These are phyloP conservation scores for Anarrhichthys ocellatus DNA, from an alignment of 2,113 vertebrate genomes.

Conservation along the genomic window DNA sequence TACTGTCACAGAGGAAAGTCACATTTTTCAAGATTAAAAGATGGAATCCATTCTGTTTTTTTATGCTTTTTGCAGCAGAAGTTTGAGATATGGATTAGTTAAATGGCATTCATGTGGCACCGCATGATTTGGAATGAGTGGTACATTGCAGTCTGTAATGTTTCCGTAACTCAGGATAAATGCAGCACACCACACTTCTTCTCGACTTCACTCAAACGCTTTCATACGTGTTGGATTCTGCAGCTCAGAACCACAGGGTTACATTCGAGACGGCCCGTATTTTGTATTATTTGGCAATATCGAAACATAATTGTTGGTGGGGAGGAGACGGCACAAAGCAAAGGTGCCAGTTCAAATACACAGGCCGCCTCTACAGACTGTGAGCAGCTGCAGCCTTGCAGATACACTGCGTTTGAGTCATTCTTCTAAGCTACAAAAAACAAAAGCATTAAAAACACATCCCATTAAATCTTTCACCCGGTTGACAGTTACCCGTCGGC, in stretches of 20 bases:
- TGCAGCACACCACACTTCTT: background rate
- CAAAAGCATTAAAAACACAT: conserved; percentile 13
- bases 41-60: background rate
- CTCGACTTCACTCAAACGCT: conserved; percentile 7
- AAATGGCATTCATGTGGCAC: background rate
- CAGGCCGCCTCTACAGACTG: background rate
- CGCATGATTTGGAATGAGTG: background rate
- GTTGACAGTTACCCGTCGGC: background rate
- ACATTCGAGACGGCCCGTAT: conserved; percentile 5
- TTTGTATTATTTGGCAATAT: conserved; percentile 36
- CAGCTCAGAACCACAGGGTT: background rate
- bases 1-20: background rate
- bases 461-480: background rate
- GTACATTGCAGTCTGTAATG: background rate
- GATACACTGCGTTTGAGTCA: background rate
- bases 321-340: background rate
- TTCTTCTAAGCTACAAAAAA: conserved; percentile 1
- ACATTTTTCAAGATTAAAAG: background rate
- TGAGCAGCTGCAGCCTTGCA: conserved; percentile 24
- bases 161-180: background rate
- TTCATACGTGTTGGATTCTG: conserved; percentile 35
- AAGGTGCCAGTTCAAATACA: conserved; percentile 51
- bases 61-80: background rate
- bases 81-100: background rate
- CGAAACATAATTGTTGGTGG: conserved; percentile 5